Conservation (phyloP, 2,888 invertebrate genomes). For the Agonum fuliginosum region DNA sequence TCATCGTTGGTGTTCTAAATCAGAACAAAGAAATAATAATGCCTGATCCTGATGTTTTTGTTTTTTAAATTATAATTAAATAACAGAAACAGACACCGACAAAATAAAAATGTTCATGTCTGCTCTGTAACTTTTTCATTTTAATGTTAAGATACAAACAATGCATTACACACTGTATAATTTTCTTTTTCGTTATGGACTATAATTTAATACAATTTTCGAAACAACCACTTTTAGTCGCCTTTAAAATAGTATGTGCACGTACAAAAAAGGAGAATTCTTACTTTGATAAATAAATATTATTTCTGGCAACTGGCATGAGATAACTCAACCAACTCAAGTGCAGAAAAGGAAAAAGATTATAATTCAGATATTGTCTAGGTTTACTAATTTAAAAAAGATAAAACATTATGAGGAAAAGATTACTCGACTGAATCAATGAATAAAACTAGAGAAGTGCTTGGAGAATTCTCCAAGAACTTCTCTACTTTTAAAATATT, state of each 20-base stretch:
- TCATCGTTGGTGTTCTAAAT: constrained; percentile 12
- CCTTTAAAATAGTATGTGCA: not conserved
- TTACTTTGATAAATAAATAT: not conserved
- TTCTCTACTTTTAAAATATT: too few species aligned
- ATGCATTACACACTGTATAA: constrained; percentile 12
- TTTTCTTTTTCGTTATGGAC: constrained; percentile 14
- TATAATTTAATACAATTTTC: constrained; percentile 35
- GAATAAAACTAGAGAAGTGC: too few species aligned
- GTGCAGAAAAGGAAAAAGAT: too few species aligned
- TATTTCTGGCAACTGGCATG: too few species aligned
- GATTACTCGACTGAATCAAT: too few species aligned
- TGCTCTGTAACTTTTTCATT: not conserved
- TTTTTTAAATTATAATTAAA: not conserved
- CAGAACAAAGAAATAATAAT: not conserved
- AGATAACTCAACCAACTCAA: too few species aligned
- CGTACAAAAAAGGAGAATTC: not conserved
- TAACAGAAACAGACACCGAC: constrained; percentile 3
- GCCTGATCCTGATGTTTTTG: not conserved
- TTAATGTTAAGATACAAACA: constrained; percentile 5
- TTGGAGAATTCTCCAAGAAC: too few species aligned
- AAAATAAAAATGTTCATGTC: not conserved
- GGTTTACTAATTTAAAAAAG: too few species aligned
- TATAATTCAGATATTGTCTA: too few species aligned
- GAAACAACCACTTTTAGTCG: not conserved
- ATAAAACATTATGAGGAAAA: too few species aligned